phyloP scores from a whole-genome alignment of 2,888 invertebrate species.

The Microdon myrmicae region DNA sequence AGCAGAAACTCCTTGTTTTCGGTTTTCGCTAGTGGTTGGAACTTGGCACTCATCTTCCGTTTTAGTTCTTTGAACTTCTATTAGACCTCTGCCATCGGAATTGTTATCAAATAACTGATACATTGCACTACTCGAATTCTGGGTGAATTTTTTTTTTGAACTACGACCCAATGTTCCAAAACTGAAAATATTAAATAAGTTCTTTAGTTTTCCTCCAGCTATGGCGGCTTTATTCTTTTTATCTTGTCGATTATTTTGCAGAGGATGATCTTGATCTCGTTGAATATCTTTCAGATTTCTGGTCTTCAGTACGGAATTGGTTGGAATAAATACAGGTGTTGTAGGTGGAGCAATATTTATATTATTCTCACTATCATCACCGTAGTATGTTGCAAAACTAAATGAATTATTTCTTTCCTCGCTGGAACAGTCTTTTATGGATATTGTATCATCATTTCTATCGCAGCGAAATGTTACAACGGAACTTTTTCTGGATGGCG shows the following conservation, averaged over 20 bases:
- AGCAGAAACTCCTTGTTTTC: constrained; percentile 9
- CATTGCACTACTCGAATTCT: constrained; percentile 56
- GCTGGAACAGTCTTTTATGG: constrained; percentile 35
- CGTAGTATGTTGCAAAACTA: constrained; percentile 27
- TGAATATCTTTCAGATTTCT: constrained; percentile 62
- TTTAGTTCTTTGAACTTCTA: constrained; percentile 55
- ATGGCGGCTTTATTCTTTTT: constrained; percentile 36
- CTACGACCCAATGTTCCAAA: constrained; percentile 55
- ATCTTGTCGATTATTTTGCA: constrained; percentile 22
- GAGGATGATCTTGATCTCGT: constrained; percentile 61
- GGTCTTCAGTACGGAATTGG: constrained; percentile 59
- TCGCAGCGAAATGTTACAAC: constrained; percentile 61
- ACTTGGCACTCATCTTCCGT: neutral
- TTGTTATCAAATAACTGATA: constrained; percentile 59
- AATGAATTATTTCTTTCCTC: constrained; percentile 51
- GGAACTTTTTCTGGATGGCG: constrained; percentile 64
- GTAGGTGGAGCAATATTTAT: constrained; percentile 16
- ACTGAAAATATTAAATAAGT: constrained; percentile 53
- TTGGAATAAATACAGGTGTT: constrained; percentile 47
- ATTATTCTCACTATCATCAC: constrained; percentile 20
- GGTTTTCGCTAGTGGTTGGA: constrained; percentile 6
- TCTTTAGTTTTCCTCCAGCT: constrained; percentile 52
- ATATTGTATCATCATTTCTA: constrained; percentile 11
- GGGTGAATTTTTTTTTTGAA: constrained; percentile 61
- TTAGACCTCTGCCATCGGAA: constrained; percentile 53